A percentile compares a stretch with the other conserved stretches of the same genome.
phyloP scores from a whole-genome alignment of 2,113 vertebrate species.

The Brachypodius melanocephalos region DNA sequence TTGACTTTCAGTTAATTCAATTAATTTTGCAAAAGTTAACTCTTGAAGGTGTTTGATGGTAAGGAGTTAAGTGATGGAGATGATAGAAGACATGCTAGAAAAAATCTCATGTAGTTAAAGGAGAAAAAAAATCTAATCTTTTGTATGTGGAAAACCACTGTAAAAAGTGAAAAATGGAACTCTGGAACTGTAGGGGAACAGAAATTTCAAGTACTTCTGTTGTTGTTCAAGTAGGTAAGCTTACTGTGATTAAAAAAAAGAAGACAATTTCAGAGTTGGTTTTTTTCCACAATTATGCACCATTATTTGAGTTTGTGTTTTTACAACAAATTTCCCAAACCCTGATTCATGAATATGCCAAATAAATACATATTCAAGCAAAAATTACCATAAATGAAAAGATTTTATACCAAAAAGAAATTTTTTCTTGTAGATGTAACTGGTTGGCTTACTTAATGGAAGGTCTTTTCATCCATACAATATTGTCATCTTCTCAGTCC shows the following conservation, averaged over 20 bases:
- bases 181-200: not conserved
- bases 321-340: not conserved
- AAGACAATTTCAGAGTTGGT: not conserved
- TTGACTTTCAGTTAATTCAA: not conserved
- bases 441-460: not conserved
- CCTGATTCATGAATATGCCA: not conserved
- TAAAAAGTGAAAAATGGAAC: not conserved
- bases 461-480: not conserved
- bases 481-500: not conserved
- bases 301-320: not conserved
- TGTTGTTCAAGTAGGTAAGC: not conserved
- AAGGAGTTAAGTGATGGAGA: not conserved
- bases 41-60: not conserved
- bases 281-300: not conserved
- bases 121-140: not conserved
- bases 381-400: not conserved
- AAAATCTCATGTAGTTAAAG: not conserved
- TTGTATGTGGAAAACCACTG: not conserved
- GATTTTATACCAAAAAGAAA: not conserved
- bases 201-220: not conserved
- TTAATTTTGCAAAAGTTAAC: not conserved
- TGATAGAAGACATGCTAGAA: not conserved
- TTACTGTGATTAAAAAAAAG: not conserved
- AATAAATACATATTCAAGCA: not conserved
- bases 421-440: not conserved